Percentiles rank a stretch among this genome's conserved stretches.
Evolutionary conservation across 2,113 vertebrate species (phyloP).

Genomic region (Nycticorax nycticorax): DNA sequence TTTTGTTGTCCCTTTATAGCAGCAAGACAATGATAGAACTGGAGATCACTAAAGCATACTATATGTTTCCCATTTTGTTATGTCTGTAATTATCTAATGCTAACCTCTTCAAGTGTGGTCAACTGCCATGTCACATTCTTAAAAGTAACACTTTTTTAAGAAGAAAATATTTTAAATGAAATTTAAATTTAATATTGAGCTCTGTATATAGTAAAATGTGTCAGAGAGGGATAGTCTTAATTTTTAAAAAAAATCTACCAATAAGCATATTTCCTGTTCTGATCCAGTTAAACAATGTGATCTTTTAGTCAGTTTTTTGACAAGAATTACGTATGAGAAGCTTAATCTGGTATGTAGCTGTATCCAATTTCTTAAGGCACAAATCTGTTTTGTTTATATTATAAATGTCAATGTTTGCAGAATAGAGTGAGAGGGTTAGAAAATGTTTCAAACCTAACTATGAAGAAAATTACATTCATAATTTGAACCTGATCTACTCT

Average conservation of each 20-base stretch:
- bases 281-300: not conserved
- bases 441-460: not conserved
- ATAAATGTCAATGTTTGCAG: not conserved
- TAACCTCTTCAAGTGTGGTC: not conserved
- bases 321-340: not conserved
- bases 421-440: not conserved
- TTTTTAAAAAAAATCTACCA: not conserved
- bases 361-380: not conserved
- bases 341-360: not conserved
- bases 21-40: not conserved
- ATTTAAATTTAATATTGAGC: no score
- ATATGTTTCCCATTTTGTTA: not conserved
- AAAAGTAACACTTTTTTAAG: not conserved
- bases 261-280: not conserved
- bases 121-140: not conserved
- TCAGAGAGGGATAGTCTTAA: not conserved
- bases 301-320: not conserved
- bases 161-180: not conserved
- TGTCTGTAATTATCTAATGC: not conserved
- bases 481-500: conserved; percentile 38
- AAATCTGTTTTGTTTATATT: not conserved
- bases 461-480: not conserved
- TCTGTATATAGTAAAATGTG: not conserved
- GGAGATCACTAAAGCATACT: not conserved
- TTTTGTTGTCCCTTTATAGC: conserved; percentile 8